These are phyloP conservation scores for Larimichthys crocea DNA, from an alignment of 2,113 vertebrate species.

Conservation along the genomic window DNA sequence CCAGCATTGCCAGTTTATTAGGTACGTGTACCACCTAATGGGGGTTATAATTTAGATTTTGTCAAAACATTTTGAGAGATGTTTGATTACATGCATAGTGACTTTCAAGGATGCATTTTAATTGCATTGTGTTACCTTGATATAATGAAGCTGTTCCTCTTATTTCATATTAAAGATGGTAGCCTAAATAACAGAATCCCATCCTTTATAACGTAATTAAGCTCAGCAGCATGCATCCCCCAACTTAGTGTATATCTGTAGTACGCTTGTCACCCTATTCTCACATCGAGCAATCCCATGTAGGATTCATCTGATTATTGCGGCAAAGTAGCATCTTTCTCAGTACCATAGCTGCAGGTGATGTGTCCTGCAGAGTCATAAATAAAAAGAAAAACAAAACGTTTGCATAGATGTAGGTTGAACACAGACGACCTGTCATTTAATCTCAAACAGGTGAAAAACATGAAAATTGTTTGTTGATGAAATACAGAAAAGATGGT, in stretches of 20 bases:
- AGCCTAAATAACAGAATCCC: neutral
- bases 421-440: slow-evolving; percentile 6
- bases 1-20: neutral
- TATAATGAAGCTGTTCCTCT: too few species aligned
- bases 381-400: neutral
- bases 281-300: neutral
- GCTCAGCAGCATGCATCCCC: neutral
- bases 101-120: neutral
- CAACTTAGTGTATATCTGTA: neutral
- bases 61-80: neutral
- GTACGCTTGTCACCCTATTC: neutral
- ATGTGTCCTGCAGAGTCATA: neutral
- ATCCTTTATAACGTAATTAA: neutral
- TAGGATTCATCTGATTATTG: too few species aligned
- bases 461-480: neutral
- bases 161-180: too few species aligned
- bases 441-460: slow-evolving; percentile 24
- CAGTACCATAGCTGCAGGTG: neutral
- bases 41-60: neutral
- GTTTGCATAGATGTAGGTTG: neutral
- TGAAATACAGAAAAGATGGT: neutral
- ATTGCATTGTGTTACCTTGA: too few species aligned
- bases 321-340: too few species aligned
- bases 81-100: neutral
- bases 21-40: neutral